Evolutionary conservation across 2,888 invertebrate species (phyloP).

Genomic region (Eurois occulta): DNA sequence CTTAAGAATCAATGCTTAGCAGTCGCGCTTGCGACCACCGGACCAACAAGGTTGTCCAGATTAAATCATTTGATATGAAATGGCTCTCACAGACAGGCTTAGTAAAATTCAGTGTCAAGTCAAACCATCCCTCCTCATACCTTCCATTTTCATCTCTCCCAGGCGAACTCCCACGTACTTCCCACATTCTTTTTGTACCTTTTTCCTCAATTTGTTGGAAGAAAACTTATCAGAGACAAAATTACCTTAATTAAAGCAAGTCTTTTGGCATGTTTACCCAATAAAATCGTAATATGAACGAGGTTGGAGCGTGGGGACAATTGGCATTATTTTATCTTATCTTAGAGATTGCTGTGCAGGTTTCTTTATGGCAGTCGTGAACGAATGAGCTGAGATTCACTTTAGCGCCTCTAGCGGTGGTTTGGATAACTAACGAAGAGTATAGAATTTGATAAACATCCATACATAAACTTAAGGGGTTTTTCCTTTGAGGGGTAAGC

Average conservation of each 20-base stretch:
- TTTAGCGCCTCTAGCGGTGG: slow-evolving; percentile 8
- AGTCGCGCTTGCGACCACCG: too few species aligned
- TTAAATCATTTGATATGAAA: background rate
- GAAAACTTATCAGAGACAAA: slow-evolving; percentile 60
- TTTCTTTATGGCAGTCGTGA: slow-evolving; percentile 35
- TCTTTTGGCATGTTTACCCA: slow-evolving; percentile 57
- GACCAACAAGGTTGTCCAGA: too few species aligned
- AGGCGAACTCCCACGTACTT: slow-evolving; percentile 14
- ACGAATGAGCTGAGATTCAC: slow-evolving; percentile 20
- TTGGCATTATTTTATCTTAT: slow-evolving; percentile 59
- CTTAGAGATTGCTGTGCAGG: slow-evolving; percentile 39
- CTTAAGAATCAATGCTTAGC: too few species aligned
- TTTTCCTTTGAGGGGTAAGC: background rate
- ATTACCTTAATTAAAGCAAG: slow-evolving; percentile 65
- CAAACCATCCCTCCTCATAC: background rate
- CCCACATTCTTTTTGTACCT: slow-evolving; percentile 35
- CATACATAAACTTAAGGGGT: background rate
- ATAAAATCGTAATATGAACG: slow-evolving; percentile 62
- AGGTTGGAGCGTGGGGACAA: slow-evolving; percentile 43
- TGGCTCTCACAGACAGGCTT: background rate
- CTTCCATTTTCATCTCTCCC: slow-evolving; percentile 4
- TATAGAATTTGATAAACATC: background rate
- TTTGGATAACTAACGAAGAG: background rate
- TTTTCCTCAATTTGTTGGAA: slow-evolving; percentile 64
- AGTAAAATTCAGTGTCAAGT: slow-evolving; percentile 5